Base-by-base conservation (phyloP, 2,113 vertebrate species). In the Cacatua alba region DNA sequence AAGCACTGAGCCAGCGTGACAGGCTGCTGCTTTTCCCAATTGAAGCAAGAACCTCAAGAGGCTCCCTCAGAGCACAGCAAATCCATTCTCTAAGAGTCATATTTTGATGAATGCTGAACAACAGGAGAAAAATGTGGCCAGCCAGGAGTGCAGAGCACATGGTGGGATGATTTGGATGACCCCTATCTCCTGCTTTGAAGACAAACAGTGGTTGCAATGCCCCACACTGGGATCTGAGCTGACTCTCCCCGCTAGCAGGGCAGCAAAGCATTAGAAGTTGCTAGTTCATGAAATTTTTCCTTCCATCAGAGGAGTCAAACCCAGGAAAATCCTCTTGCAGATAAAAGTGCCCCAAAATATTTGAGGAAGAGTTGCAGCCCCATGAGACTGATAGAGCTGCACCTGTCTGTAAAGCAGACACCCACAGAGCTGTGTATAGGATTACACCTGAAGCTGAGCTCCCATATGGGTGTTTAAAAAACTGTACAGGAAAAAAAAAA, bases 111-210 rank as follows among this genome's bases (percentile, higher is more conserved):
- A 72, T 10, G 18, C 26, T 3, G 3, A 90, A 64, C 17, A 67
- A 69, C 33, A 13, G 3, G 12, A 48, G 17, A 2, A 35, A 76
- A 68, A 24, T 0, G 0, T 5, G 1, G 33, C 17, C 55, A 67
- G 60, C 3, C 49, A 39, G 71, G 52, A 86, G 44, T 1, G 0
- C 29, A 29, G 64, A 21, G n/a, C 52, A 64, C 79, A 17, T 10
- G 1, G 35, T 3, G 1, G 41, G 35, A 71, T 28, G 39, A 37
- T 67, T 17, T 49, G 33, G n/a, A 39, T 1, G 51, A 65, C 33
- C 52, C 4, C 72, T 4, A 29, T 51, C 65, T 79, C 69, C 74
- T 39, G 57, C 41, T 82, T 68, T 9, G 29, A 74, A 67, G 37
- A 33, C 84, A 78, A 75, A 65, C 68, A 64, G 43, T 0, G 0